Base-by-base conservation (phyloP, 2,888 invertebrate species). In the Empis livida region DNA sequence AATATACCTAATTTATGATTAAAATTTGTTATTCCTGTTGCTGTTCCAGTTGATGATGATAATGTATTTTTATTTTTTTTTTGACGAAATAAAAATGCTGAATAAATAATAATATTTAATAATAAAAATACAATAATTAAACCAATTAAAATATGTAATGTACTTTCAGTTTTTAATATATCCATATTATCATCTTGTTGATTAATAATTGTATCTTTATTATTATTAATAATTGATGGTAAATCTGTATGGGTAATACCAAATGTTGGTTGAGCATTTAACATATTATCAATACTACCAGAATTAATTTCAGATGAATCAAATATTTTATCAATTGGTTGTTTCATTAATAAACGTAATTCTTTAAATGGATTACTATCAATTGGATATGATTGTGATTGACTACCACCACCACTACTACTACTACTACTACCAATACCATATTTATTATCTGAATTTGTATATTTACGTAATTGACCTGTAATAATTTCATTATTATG, bases 61-160 rank as follows among this genome's bases (percentile, higher is more conserved):
- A 27, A 2, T 6, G 2, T 27, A 6, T 35, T 27, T 27, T 41
- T 9, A 14, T 64, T 61, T 48, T 65, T 63, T 23, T 62, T 62
- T 53, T 63, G 63, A 11, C 65, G 61, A 45, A 67, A 35, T 48
- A 67, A 49, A 44, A 67, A 64, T 1, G 68, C 66, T 0, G 61
- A 60, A 31, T 68, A 62, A 40, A 68, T 65, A 35, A 62, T 59
- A 11, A 86, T 67, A 62, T 89, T 90, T 9, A 85, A 72, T 17
- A 82, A 67, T 9, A 90, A 68, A 60, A 90, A 87, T 41, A 84
- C 67, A 43, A 82, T 73, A 20, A 82, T 83, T 51, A 83, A 69
- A 1, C 76, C 76, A 42, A 81, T 73, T 40, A 82, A 69, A 44
- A 82, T 65, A 53, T 79, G 76, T 50, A 80, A 67, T n/a, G 78